These are phyloP conservation scores for Centropus unirufus DNA, from an alignment of 2,113 vertebrate genomes.

Conservation along the genomic window DNA sequence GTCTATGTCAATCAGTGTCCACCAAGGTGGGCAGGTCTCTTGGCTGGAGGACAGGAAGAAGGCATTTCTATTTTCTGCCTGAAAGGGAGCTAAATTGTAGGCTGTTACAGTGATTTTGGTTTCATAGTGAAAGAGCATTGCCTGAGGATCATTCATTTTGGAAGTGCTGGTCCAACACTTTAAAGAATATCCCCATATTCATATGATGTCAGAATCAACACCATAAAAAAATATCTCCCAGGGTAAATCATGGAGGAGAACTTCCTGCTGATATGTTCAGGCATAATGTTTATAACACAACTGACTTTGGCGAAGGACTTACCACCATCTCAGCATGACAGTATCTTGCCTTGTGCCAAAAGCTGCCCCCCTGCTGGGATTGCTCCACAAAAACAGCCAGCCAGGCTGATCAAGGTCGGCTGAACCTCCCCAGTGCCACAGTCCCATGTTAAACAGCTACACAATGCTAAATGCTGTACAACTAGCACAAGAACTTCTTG, in stretches of 20 bases:
- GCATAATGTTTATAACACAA: not conserved
- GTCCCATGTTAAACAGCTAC: not conserved
- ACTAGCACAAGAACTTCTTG: not conserved
- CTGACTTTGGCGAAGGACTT: not conserved
- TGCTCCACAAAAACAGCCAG: not conserved
- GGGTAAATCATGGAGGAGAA: not conserved
- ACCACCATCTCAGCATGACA: not conserved
- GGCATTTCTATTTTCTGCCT: not conserved
- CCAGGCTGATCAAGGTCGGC: not conserved
- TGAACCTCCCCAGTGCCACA: accelerated
- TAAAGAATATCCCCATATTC: not conserved
- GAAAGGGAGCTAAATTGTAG: not conserved
- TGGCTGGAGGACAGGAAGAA: not conserved
- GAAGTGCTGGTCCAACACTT: not conserved
- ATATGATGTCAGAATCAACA: no score
- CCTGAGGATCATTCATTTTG: not conserved
- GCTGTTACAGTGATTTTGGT: not conserved
- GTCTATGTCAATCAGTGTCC: not conserved
- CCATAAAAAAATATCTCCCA: not conserved
- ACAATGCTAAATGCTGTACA: not conserved
- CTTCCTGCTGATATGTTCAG: not conserved
- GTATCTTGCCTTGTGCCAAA: not conserved
- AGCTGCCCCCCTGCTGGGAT: not conserved
- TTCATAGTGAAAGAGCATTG: not conserved
- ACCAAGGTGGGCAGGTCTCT: not conserved